Evolutionary conservation across 2,797 vertebrate species (phyloP), one percentile per base, ranked within the genome.

Genomic region (Astyanax mexicanus): DNA sequence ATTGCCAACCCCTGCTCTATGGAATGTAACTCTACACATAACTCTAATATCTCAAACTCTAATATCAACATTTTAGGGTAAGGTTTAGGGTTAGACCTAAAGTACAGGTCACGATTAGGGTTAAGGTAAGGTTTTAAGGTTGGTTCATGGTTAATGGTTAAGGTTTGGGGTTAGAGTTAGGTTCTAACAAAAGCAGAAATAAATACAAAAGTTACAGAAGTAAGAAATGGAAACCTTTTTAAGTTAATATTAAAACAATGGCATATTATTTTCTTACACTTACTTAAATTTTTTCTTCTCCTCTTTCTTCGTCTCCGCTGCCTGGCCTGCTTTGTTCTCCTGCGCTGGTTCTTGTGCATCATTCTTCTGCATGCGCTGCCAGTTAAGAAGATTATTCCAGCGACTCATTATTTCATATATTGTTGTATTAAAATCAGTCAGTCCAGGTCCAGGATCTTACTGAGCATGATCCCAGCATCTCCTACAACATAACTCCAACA

Each of bases 311-410:
- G 79, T 73, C n/a, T 77, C 84, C 1, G 2, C 67, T 45, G 81
- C 88, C 29, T 47, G 74, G 40, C 78, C 85, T 74, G 75, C 69
- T 47, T 81, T 87, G 52, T 84, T 80, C 66, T 80, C 71, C 75
- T 38, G 74, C 21, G 71, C 80, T n/a, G n/a, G n/a, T n/a, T n/a
- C n/a, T n/a, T n/a, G n/a, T n/a, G 78, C 69, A 0, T 69, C 69
- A 1, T 82, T 80, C 67, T 90, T 91, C 62, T 84, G 81, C 3
- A 72, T 81, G 35, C 54, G 81, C 37, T 88, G 85, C 89, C 85
- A 80, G 11, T 71, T 75, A 58, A 92, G 58, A 72, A 93, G 55
- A 38, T 86, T 87, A 62, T 83, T 86, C 92, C 91, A 93, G 17
- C 80, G 88, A 81, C 84, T 91, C 15, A 72, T 84, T 71, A 42